Evolutionary conservation across 2,797 vertebrate genomes (phyloP).

Genomic region (Apogon talboti): DNA sequence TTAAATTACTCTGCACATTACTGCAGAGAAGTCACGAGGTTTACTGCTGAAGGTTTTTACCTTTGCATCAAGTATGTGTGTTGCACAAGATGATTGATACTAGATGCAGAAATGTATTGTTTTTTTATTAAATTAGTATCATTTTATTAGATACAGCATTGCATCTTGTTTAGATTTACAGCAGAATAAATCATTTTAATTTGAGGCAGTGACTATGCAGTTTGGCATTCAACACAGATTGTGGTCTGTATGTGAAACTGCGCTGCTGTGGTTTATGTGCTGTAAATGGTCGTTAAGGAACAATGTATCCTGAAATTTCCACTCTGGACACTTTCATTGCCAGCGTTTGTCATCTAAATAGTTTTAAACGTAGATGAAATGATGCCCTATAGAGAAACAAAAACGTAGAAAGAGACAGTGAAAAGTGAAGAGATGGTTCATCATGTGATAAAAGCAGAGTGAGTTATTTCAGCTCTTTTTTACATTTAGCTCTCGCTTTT

Average conservation of each 20-base stretch:
- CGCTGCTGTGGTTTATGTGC: not conserved
- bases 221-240: not conserved
- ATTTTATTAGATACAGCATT: too few relatives aligned
- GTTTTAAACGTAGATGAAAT: conserved; percentile 4
- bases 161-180: not conserved
- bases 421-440: not conserved
- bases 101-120: too few relatives aligned
- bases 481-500: not conserved
- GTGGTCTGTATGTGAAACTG: not conserved
- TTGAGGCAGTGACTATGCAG: not conserved
- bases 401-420: not conserved
- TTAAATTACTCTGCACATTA: conserved; percentile 27
- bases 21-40: conserved; percentile 15
- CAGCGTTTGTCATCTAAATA: not conserved
- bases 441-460: too few relatives aligned
- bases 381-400: not conserved
- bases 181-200: not conserved
- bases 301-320: conserved; percentile 7
- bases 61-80: not conserved
- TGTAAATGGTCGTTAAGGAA: conserved; percentile 1
- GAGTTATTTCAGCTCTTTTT: conserved; percentile 2
- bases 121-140: too few relatives aligned
- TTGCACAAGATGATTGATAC: not conserved
- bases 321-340: not conserved
- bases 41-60: not conserved